A percentile compares a stretch with the other conserved stretches of the same genome.
phyloP scores from a whole-genome alignment of 2,797 vertebrate genomes.

The Phoebastria nigripes region DNA sequence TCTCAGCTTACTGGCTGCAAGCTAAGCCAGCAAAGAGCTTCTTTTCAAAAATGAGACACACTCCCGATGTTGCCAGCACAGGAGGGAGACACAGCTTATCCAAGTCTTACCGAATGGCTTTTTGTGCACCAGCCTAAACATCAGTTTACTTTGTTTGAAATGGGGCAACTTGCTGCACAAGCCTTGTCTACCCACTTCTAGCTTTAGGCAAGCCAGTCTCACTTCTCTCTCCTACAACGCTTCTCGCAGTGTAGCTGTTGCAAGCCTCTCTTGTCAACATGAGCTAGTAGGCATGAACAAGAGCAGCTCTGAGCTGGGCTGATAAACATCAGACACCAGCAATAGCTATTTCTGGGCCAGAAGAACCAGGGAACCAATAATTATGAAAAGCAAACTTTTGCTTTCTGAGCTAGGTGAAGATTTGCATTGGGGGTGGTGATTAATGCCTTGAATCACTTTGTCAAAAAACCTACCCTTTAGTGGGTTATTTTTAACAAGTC shows the following conservation, averaged over 20 bases:
- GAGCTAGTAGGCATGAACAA: neutral
- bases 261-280: neutral
- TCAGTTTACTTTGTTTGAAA: neutral
- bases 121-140: neutral
- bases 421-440: rapidly evolving
- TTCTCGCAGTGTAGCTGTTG: neutral
- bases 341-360: neutral
- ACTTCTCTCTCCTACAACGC: neutral
- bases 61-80: neutral
- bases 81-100: neutral
- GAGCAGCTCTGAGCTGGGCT: neutral
- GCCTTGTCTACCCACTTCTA: neutral
- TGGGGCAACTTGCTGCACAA: neutral
- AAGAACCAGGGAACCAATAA: neutral
- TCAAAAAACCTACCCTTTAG: neutral
- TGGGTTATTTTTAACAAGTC: neutral
- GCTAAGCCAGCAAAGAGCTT: neutral
- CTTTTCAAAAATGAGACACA: neutral
- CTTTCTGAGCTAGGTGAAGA: neutral
- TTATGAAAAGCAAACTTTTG: neutral
- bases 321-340: neutral
- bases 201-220: neutral
- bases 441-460: neutral
- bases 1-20: neutral
- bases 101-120: neutral